Evolutionary conservation across 53 echinoderm and acorn worm genomes (phyloP).

Genomic region (Henricia sp.): DNA sequence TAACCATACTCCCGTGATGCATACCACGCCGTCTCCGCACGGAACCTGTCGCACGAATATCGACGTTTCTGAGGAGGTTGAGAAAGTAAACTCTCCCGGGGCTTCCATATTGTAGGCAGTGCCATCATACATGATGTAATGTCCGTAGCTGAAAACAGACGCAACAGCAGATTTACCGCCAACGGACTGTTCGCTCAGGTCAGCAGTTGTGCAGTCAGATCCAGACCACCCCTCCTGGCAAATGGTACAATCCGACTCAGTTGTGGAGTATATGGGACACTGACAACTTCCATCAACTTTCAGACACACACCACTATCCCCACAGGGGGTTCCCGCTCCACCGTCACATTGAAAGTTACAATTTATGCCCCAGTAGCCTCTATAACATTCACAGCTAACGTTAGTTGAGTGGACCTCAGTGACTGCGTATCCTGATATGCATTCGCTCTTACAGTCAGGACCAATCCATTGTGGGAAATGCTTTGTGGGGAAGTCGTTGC

Average conservation of each 20-base stretch:
- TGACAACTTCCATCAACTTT: conserved; percentile 63
- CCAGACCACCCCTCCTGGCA: conserved; percentile 81
- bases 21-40: conserved; percentile 68
- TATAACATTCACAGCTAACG: conserved; percentile 67
- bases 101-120: conserved; percentile 68
- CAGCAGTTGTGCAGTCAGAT: conserved; percentile 67
- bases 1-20: conserved; percentile 77
- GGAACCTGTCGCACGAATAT: conserved; percentile 78
- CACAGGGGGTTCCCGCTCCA: conserved; percentile 76
- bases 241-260: conserved; percentile 57
- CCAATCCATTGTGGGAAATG: conserved; percentile 88
- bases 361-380: conserved; percentile 75
- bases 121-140: conserved; percentile 83
- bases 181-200: conserved; percentile 15
- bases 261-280: conserved; percentile 67
- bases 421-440: conserved; percentile 68
- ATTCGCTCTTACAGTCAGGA: conserved; percentile 58
- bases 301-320: conserved; percentile 69
- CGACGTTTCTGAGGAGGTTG: conserved; percentile 37
- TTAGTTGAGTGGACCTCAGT: not conserved
- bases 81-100: conserved; percentile 76
- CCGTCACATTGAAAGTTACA: conserved; percentile 76
- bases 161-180: conserved; percentile 58
- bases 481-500: conserved; percentile 64
- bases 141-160: conserved; percentile 77